Conservation (phyloP, 2,888 invertebrate species). For the Keiferia lycopersicella region DNA sequence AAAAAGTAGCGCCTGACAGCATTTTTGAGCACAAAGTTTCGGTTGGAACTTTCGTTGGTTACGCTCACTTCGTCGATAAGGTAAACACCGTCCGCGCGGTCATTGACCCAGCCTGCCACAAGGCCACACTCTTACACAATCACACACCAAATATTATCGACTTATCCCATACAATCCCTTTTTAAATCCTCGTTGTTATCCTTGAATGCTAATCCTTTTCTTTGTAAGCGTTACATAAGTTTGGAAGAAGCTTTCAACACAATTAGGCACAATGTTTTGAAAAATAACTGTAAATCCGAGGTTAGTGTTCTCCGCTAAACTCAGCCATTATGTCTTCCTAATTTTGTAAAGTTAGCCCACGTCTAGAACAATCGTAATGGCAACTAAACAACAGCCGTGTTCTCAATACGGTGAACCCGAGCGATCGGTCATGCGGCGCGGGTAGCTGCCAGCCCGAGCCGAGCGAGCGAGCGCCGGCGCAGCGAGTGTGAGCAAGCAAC, state of each 20-base stretch:
- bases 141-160: slow-evolving; percentile 58
- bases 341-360: slow-evolving; percentile 62
- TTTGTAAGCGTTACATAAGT: slow-evolving; percentile 24
- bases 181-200: slow-evolving; percentile 12
- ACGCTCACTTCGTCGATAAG: slow-evolving; percentile 64
- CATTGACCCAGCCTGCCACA: slow-evolving; percentile 65
- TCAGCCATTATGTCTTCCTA: slow-evolving; percentile 40
- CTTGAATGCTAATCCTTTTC: not conserved
- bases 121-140: slow-evolving; percentile 77
- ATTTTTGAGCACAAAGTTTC: slow-evolving; percentile 49
- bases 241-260: not conserved
- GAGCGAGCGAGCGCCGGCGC: slow-evolving; percentile 52
- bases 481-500: slow-evolving; percentile 55
- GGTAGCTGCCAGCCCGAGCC: slow-evolving; percentile 39
- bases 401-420: slow-evolving; percentile 73
- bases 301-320: slow-evolving; percentile 46
- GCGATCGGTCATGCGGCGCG: slow-evolving; percentile 61
- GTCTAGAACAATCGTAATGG: slow-evolving; percentile 63
- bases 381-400: slow-evolving; percentile 58
- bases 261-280: slow-evolving; percentile 35
- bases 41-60: slow-evolving; percentile 62
- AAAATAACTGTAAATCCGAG: slow-evolving; percentile 38
- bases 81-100: slow-evolving; percentile 72
- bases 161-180: slow-evolving; percentile 37
- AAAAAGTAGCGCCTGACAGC: slow-evolving; percentile 46